Percentiles rank a stretch among this genome's conserved stretches.
These are phyloP conservation scores for Sesamia inferens DNA, from an alignment of 2,888 invertebrate genomes.

Conservation along the genomic window DNA sequence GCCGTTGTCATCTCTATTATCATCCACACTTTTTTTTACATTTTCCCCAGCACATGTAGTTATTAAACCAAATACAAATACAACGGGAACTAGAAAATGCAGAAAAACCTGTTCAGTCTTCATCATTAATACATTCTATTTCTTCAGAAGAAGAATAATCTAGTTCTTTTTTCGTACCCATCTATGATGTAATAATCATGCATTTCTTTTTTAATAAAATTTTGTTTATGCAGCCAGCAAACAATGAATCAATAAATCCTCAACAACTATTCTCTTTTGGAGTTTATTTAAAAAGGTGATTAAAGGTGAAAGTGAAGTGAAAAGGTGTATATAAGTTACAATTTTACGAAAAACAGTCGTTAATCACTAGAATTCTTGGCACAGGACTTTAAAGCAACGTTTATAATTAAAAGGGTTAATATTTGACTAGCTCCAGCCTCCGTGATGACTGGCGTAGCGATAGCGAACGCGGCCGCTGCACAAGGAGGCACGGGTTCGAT, in stretches of 20 bases:
- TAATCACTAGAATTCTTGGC: no score
- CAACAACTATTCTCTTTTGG: neutral
- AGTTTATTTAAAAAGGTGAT: no score
- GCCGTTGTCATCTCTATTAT: conserved; percentile 78
- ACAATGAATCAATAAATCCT: neutral
- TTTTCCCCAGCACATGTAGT: conserved; percentile 72
- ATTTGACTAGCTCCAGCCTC: no score
- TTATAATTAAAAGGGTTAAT: no score
- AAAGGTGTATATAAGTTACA: no score
- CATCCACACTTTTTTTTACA: conserved; percentile 83
- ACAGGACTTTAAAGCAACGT: no score
- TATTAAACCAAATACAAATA: conserved; percentile 70
- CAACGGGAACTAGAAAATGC: conserved; percentile 69
- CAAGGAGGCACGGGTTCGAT: no score
- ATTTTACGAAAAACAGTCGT: no score
- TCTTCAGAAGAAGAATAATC: conserved; percentile 55
- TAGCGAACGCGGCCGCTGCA: no score
- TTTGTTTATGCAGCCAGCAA: conserved; percentile 58
- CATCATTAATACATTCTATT: conserved; percentile 67
- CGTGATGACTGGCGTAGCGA: no score
- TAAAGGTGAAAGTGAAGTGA: no score
- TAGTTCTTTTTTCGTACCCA: conserved; percentile 74
- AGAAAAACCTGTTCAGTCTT: conserved; percentile 66
- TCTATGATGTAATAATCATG: conserved; percentile 64
- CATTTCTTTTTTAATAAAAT: conserved; percentile 42